Conservation (phyloP, 1,140 invertebrate genomes). For the Acromyrmex charruanus region DNA sequence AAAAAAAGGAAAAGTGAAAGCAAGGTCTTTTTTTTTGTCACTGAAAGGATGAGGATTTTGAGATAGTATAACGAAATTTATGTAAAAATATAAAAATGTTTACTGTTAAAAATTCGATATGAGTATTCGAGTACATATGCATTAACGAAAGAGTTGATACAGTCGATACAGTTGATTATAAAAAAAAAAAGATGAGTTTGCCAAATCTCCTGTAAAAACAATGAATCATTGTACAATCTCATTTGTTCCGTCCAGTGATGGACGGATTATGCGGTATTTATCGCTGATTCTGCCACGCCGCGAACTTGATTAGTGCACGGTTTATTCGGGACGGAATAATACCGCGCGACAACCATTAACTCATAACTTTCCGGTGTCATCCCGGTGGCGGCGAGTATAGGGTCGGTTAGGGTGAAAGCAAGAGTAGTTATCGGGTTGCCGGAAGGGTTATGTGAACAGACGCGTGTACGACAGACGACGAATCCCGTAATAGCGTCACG, state of each 20-base stretch:
- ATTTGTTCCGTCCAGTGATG: neutral
- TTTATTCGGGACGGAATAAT: conserved; percentile 49
- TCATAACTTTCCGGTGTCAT: conserved; percentile 54
- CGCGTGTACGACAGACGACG: conserved; percentile 33
- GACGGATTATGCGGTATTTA: conserved; percentile 17
- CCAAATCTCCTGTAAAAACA: neutral
- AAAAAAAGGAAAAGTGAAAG: no score
- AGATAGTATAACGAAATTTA: no score
- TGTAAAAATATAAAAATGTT: no score
- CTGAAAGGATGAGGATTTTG: no score
- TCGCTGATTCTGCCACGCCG: neutral
- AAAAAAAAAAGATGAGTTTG: conserved; percentile 13
- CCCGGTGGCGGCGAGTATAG: conserved; percentile 19
- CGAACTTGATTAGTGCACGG: conserved; percentile 18
- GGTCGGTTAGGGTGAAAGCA: conserved; percentile 51
- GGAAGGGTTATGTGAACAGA: conserved; percentile 52
- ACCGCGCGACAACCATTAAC: conserved; percentile 57
- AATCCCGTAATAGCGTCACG: conserved; percentile 61
- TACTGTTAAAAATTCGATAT: no score
- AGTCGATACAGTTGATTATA: neutral
- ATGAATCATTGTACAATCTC: neutral
- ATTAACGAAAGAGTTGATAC: no score
- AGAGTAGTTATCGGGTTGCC: conserved; percentile 55
- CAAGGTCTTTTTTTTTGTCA: no score
- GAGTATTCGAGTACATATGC: no score